Evolutionary conservation across 37 sponge, comb jelly and placozoan genomes (phyloP).

Genomic region (Beroe forskalii): DNA sequence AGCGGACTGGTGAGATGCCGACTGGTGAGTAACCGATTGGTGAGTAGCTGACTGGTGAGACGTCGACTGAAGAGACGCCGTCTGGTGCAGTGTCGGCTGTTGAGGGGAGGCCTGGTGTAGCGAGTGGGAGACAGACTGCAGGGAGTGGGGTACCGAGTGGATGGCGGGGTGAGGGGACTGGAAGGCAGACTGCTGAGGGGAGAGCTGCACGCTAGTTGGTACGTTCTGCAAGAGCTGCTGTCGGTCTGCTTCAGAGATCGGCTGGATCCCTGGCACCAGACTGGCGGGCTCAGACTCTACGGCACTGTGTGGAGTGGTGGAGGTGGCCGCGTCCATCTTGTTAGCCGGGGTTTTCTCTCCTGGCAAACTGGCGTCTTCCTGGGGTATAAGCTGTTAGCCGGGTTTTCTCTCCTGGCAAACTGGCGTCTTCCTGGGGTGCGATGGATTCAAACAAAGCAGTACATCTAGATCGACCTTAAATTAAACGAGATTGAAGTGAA

Average conservation of each 20-base stretch:
- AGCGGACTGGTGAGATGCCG: not conserved
- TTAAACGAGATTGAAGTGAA: too few relatives aligned
- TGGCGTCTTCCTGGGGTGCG: not conserved
- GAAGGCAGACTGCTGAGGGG: not conserved
- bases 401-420: not conserved
- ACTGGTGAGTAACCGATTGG: not conserved
- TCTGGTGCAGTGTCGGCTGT: not conserved
- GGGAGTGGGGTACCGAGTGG: not conserved
- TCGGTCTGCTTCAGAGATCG: not conserved
- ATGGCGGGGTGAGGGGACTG: not conserved
- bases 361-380: not conserved
- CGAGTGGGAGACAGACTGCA: not conserved
- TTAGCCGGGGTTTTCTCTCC: constrained; percentile 14
- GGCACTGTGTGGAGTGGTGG: constrained; percentile 53
- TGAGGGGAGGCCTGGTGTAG: not conserved
- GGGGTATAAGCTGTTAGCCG: too few relatives aligned
- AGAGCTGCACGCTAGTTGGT: constrained; percentile 18
- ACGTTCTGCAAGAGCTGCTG: not conserved
- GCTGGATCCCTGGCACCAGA: constrained; percentile 5
- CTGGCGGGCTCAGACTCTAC: not conserved
- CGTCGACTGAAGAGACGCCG: not conserved
- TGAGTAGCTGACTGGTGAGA: not conserved
- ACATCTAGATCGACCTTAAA: too few relatives aligned
- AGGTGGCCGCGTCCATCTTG: constrained; percentile 55
- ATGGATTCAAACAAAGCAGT: too few relatives aligned